phyloP scores from a whole-genome alignment of 2,113 vertebrate species.

The Channa maculata region DNA sequence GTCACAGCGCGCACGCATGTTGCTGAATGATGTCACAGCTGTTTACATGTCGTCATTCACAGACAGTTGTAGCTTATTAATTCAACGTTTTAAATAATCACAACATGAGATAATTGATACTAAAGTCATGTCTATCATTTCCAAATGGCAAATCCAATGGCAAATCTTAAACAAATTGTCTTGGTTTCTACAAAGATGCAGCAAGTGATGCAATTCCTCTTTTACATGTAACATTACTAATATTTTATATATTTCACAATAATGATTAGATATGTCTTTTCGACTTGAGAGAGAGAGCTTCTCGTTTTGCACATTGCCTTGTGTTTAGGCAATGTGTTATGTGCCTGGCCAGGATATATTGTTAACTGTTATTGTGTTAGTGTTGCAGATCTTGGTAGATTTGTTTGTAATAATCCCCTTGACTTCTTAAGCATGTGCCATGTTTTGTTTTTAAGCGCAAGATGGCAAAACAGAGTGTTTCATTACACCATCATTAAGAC shows the following conservation, averaged over 20 bases:
- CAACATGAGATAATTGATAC: neutral
- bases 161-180: slow-evolving; percentile 4
- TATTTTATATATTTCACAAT: slow-evolving; percentile 1
- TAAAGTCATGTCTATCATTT: neutral
- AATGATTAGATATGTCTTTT: neutral
- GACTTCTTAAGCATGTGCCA: slow-evolving; percentile 25
- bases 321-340: too few relatives aligned
- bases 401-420: slow-evolving; percentile 35
- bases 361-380: too few relatives aligned
- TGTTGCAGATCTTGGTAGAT: neutral
- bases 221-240: neutral
- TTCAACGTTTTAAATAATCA: slow-evolving; percentile 8
- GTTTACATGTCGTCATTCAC: slow-evolving; percentile 22
- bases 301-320: neutral
- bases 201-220: neutral
- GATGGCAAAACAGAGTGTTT: neutral
- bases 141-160: neutral
- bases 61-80: slow-evolving; percentile 4
- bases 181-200: neutral
- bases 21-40: slow-evolving; percentile 43
- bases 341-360: too few relatives aligned
- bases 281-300: neutral
- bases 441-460: slow-evolving; percentile 29
- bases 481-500: neutral
- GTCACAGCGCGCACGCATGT: slow-evolving; percentile 31